Evolutionary conservation across 1,140 invertebrate species (phyloP), one percentile per base, ranked within the genome.

Genomic region (Araneus ventricosus): DNA sequence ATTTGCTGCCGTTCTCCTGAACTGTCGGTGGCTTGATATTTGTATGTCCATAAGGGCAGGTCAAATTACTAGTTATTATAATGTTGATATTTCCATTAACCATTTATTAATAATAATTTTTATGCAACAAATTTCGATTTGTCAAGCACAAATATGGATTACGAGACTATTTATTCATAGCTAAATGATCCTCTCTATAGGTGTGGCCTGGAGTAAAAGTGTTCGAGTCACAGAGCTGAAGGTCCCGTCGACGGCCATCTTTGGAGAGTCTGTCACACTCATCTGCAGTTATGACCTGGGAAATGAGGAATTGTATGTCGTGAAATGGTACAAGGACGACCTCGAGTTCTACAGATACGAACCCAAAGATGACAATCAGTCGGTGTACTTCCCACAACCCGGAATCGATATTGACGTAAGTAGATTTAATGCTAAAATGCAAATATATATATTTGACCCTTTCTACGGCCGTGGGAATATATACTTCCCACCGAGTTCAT

Each of bases 271-370:
- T 0, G 94, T 95, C 17, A 93, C 94, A 52, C 93, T 96, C 34
- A 94, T 94, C 10, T 96, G 95, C 93, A 94, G 95, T 63, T 95
- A 95, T 93, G 95, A 96, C 94, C 92, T 96, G 67, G 95, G 95
- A 88, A 93, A 92, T 14, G 95, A 95, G 70, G 87, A 93, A 7
- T 91, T 96, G 57, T 95, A 96, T 92, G 95, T 95, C 14, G 95
- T 95, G 4, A 94, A 94, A 57, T 94, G 94, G 94, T 94, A 94
- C 88, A 94, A 94, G 80, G 94, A 94, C 67, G 91, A 94, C 82
- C 41, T 94, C 17, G 94, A 94, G 79, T 94, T 94, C 86, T 94
- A 94, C 86, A 45, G 94, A 88, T 94, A 91, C 70, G 61, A 94
- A 61, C 86, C 88, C 30, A 90, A 88, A 45, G 79, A 92, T 41